Conservation (phyloP, 2,113 vertebrate species). For the Cercopithecus mona region DNA sequence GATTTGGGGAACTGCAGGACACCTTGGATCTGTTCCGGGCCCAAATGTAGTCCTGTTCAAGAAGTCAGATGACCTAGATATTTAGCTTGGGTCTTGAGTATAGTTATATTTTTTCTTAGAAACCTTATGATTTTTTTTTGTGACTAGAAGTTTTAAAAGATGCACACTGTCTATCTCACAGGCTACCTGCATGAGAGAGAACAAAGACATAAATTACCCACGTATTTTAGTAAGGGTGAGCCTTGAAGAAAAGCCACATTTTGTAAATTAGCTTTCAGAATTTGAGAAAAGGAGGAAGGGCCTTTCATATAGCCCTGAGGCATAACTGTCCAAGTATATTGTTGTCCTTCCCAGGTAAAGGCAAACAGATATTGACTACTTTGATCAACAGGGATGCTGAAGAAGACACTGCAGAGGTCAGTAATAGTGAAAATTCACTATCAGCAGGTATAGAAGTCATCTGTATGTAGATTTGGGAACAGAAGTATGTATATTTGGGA, state of each 20-base stretch:
- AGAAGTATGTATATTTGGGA: too few species aligned
- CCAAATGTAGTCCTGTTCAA: background rate
- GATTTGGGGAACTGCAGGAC: background rate
- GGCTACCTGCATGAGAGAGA: background rate
- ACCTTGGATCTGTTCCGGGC: background rate
- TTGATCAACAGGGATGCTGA: background rate
- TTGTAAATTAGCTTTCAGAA: background rate
- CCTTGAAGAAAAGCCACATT: background rate
- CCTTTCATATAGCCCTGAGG: background rate
- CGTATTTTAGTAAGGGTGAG: background rate
- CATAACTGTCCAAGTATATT: background rate
- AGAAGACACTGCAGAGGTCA: background rate
- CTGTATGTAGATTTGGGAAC: too few species aligned
- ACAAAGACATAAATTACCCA: background rate
- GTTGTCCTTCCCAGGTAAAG: background rate
- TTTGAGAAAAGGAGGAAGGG: background rate
- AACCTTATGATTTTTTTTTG: background rate
- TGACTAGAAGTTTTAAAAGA: background rate
- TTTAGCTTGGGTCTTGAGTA: background rate
- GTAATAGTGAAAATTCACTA: background rate
- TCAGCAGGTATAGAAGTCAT: too few species aligned
- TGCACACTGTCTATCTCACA: background rate
- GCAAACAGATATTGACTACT: background rate
- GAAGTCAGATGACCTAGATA: background rate
- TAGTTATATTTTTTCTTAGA: background rate